These are phyloP conservation scores for Chionodraco myersi DNA, from an alignment of 2,113 vertebrate species.

Conservation along the genomic window DNA sequence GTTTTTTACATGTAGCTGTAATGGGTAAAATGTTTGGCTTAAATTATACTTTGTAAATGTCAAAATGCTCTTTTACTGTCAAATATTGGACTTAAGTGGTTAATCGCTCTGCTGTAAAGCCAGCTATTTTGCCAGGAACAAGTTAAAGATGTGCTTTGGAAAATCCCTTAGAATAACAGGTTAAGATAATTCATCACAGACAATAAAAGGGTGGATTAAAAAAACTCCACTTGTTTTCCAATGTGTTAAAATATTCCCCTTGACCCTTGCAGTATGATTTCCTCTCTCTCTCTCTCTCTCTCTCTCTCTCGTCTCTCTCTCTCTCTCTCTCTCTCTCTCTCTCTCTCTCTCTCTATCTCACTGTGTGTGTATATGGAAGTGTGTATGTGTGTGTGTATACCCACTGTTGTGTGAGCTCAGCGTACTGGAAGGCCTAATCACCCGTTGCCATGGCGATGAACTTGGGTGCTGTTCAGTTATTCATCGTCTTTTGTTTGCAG, in stretches of 20 bases:
- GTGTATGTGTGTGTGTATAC: slow-evolving; percentile 5
- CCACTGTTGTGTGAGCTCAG: slow-evolving; percentile 71
- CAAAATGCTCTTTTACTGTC: not conserved
- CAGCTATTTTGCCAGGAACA: not conserved
- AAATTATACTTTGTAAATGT: not conserved
- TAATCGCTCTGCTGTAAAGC: not conserved
- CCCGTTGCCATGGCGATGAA: slow-evolving; percentile 77
- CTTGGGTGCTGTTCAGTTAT: slow-evolving; percentile 66
- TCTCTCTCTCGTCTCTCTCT: not conserved
- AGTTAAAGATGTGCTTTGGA: not conserved
- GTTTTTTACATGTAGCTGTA: not conserved
- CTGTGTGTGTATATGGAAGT: slow-evolving; percentile 3
- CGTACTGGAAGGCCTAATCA: slow-evolving; percentile 77
- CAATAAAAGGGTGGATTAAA: not conserved
- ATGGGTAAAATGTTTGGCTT: not conserved
- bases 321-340: slow-evolving; percentile 14
- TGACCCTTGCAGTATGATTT: slow-evolving; percentile 33
- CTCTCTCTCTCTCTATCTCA: not conserved
- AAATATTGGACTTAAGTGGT: not conserved
- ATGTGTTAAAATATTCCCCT: not conserved
- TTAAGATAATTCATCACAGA: not conserved
- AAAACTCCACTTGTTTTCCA: slow-evolving; percentile 28
- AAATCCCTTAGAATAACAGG: not conserved
- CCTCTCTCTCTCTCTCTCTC: slow-evolving; percentile 18
- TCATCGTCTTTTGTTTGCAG: slow-evolving; percentile 73